phyloP scores from a whole-genome alignment of 2,797 vertebrate genomes.

The Sus cebifrons region DNA sequence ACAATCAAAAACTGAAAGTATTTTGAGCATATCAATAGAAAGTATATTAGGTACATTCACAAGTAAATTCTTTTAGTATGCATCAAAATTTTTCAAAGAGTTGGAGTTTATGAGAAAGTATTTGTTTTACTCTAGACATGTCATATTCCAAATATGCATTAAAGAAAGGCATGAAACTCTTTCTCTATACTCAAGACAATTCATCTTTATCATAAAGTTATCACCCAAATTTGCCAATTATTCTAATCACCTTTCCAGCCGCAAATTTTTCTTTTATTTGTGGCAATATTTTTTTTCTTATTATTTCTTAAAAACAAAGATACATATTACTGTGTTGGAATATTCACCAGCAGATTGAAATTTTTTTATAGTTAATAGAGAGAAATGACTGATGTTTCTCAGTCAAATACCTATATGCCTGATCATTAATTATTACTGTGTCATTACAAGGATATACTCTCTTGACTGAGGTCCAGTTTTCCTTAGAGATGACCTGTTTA shows the following conservation, averaged over 20 bases:
- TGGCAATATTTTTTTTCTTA: constrained; percentile 37
- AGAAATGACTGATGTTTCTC: constrained; percentile 23
- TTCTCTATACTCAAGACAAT: constrained; percentile 30
- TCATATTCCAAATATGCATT: constrained; percentile 52
- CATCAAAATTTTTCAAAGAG: constrained; percentile 47
- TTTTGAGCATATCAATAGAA: constrained; percentile 3
- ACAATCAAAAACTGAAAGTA: constrained; percentile 1
- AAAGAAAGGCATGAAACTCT: neutral
- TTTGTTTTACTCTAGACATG: constrained; percentile 59
- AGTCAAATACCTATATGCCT: neutral
- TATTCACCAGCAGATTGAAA: neutral
- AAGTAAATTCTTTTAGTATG: constrained; percentile 55
- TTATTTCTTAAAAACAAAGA: constrained; percentile 53
- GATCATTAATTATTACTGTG: constrained; percentile 22
- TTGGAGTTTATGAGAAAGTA: neutral
- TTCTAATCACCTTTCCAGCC: constrained; percentile 29
- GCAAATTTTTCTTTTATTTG: constrained; percentile 57
- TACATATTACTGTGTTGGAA: neutral
- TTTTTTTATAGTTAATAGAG: constrained; percentile 45
- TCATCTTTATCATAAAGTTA: constrained; percentile 64
- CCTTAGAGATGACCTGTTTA: neutral
- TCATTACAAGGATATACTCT: neutral
- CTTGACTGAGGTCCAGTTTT: constrained; percentile 8
- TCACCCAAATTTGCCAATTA: constrained; percentile 65
- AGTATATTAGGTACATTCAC: neutral